Evolutionary conservation across 2,888 invertebrate species (phyloP).

Genomic region (Lasioglossum leucozonium): DNA sequence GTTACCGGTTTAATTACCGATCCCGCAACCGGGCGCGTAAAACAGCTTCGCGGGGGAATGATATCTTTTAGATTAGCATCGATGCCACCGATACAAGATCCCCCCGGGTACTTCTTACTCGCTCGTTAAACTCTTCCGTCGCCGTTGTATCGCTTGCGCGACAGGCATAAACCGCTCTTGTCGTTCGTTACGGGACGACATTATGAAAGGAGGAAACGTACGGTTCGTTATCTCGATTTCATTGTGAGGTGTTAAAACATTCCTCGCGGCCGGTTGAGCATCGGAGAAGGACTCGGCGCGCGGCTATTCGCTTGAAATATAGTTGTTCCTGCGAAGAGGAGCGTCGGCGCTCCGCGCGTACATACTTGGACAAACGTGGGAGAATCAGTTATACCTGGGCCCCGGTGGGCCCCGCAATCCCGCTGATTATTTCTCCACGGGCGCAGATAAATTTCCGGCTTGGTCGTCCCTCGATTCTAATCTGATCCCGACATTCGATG

Average conservation of each 20-base stretch:
- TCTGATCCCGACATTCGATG: slow-evolving; percentile 81
- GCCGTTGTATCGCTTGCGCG: neutral
- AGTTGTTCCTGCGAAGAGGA: slow-evolving; percentile 43
- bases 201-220: neutral
- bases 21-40: neutral
- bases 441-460: slow-evolving; percentile 80
- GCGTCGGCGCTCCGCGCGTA: slow-evolving; percentile 26
- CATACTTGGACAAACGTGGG: slow-evolving; percentile 46
- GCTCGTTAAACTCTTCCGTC: slow-evolving; percentile 15
- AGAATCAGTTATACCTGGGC: slow-evolving; percentile 74
- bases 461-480: slow-evolving; percentile 80
- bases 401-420: slow-evolving; percentile 64
- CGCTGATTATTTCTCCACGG: slow-evolving; percentile 80
- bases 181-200: slow-evolving; percentile 11
- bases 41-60: neutral
- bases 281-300: slow-evolving; percentile 12
- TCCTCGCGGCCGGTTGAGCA: slow-evolving; percentile 24
- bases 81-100: neutral
- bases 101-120: neutral
- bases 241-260: slow-evolving; percentile 47
- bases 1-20: neutral
- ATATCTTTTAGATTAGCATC: neutral
- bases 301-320: slow-evolving; percentile 50
- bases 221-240: slow-evolving; percentile 46
- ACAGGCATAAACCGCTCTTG: neutral